Evolutionary conservation across 2,888 invertebrate species (phyloP), one percentile per base, ranked within the genome.

Genomic region (Mythimna albipuncta): DNA sequence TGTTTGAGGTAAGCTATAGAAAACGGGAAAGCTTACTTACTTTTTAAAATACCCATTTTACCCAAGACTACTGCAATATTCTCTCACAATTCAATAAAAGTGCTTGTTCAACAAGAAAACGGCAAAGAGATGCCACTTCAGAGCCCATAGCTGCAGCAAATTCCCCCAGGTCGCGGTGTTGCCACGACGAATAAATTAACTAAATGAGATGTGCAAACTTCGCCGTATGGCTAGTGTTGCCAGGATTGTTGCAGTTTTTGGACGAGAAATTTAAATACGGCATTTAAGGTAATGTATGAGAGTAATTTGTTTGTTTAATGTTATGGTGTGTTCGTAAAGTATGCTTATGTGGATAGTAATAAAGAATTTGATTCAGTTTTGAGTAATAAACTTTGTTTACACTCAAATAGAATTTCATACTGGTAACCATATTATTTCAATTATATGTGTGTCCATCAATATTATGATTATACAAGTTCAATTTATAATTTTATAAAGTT

Each of bases 121-220:
- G 41, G 54, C 52, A 79, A 71, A 73, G 62, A 82, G 68, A 75
- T 58, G 57, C 69, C 75, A 44, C 75, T 79, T 69, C 32, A 55
- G 76, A 67, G 59, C 64, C 52, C 70, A 52, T 75, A 58, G 71
- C 41, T 65, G 54, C 63, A 57, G 47, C 77, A 84, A 76, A 84
- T 76, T 72, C 84, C 81, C 72, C 11, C 58, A 71, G 66, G 77
- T 66, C 71, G 66, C 68, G 64, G 66, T 55, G 62, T 63, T 55
- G 79, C 83, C 65, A 75, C 71, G 77, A 68, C 81, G 84, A 83
- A 81, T 81, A 84, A 83, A 81, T 81, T 81, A 83, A 81, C 81
- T 84, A 81, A 81, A 81, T 84, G 81, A 84, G 81, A 76, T 81
- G 77, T 76, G 84, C 77, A 81, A 81, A 81, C 81, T 81, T 64